Evolutionary conservation across 2,113 vertebrate species (phyloP).

Genomic region (Oncorhynchus masou): DNA sequence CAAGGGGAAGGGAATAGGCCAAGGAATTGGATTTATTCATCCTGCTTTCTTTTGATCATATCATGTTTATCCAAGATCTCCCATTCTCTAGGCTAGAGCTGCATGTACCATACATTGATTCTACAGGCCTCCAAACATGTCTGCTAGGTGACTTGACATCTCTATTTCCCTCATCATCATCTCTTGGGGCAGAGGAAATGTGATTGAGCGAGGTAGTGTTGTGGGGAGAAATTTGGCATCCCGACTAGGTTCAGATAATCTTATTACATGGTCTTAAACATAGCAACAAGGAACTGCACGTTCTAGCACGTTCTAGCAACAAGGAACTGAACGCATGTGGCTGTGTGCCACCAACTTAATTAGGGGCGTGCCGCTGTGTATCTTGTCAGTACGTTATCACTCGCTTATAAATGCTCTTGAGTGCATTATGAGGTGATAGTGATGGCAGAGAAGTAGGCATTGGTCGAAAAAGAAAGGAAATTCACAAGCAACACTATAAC

Average conservation of each 20-base stretch:
- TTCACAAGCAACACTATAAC: too few relatives aligned
- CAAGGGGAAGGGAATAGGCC: neutral
- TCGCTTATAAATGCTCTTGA: neutral
- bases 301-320: neutral
- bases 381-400: neutral
- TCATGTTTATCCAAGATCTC: too few relatives aligned
- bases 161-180: neutral
- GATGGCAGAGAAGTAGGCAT: neutral
- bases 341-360: neutral
- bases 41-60: too few relatives aligned
- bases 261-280: constrained; percentile 1
- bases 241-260: neutral
- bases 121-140: neutral
- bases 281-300: neutral
- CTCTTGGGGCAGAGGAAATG: neutral
- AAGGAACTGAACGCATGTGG: neutral
- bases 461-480: too few relatives aligned
- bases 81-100: too few relatives aligned
- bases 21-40: neutral
- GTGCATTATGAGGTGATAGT: neutral
- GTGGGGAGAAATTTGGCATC: neutral
- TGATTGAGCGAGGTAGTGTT: neutral
- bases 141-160: neutral
- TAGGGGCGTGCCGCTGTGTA: neutral
- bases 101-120: too few relatives aligned